A percentile compares a stretch with the other conserved stretches of the same genome.
Conservation (phyloP, 1,140 invertebrate species). For the Drosophila ficusphila region DNA sequence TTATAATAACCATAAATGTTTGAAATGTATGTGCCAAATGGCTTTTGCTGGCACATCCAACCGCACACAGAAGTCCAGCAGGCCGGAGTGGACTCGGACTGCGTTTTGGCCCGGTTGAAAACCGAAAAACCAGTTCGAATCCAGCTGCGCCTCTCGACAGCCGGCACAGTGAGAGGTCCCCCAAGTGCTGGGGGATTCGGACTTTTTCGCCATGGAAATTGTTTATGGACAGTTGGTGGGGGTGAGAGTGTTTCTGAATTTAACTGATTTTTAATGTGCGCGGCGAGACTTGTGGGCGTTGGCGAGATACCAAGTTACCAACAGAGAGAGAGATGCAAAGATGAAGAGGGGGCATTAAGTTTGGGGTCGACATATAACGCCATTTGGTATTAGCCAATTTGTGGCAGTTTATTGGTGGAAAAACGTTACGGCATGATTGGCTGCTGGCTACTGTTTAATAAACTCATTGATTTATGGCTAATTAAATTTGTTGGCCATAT, state of each 20-base stretch:
- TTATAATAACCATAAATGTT: slow-evolving; percentile 83
- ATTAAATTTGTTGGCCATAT: slow-evolving; percentile 74
- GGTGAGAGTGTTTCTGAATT: slow-evolving; percentile 63
- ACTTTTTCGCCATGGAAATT: slow-evolving; percentile 63
- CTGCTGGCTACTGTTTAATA: slow-evolving; percentile 79
- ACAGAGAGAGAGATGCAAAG: slow-evolving; percentile 55
- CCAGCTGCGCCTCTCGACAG: slow-evolving; percentile 54
- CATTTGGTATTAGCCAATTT: slow-evolving; percentile 78
- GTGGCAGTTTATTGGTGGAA: slow-evolving; percentile 76
- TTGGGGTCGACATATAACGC: slow-evolving; percentile 59
- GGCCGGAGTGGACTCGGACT: not conserved
- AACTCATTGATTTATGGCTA: slow-evolving; percentile 81
- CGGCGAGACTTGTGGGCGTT: slow-evolving; percentile 52
- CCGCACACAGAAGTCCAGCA: slow-evolving; percentile 29
- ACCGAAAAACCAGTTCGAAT: slow-evolving; percentile 44
- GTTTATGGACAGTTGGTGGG: slow-evolving; percentile 61
- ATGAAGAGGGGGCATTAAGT: slow-evolving; percentile 54
- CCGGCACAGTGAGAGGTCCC: slow-evolving; percentile 56
- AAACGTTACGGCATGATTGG: slow-evolving; percentile 69
- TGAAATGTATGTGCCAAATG: slow-evolving; percentile 79
- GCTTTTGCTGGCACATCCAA: slow-evolving; percentile 50
- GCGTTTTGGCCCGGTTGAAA: no score
- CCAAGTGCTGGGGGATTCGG: not conserved
- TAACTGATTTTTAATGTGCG: slow-evolving; percentile 79
- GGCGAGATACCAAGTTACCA: no score